phyloP scores from a whole-genome alignment of 2,113 vertebrate genomes.

The Salvator merianae region DNA sequence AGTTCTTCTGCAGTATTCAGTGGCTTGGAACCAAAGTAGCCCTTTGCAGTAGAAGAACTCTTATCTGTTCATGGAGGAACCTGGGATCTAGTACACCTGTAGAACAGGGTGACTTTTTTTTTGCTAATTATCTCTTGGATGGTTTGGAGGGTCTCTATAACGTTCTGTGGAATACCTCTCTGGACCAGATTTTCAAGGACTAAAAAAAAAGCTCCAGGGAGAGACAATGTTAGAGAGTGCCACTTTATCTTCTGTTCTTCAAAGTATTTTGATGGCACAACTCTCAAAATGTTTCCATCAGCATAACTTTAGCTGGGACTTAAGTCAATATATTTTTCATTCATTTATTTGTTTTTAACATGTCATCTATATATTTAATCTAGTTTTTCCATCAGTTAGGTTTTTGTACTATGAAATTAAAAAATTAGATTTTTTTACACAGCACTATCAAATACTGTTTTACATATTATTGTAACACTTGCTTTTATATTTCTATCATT shows the following conservation, averaged over 20 bases:
- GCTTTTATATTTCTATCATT: slow-evolving; percentile 51
- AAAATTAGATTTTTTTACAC: neutral
- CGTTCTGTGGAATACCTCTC: neutral
- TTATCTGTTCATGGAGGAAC: no score
- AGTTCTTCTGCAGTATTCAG: neutral
- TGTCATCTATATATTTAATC: neutral
- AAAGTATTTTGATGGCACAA: neutral
- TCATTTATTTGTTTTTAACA: neutral
- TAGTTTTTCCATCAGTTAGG: neutral
- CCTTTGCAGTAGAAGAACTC: no score
- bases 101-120: neutral
- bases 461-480: neutral
- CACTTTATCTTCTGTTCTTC: neutral
- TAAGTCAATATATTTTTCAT: neutral
- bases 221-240: neutral
- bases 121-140: neutral
- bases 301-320: no score
- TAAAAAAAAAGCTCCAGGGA: neutral
- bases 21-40: no score
- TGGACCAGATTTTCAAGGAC: neutral
- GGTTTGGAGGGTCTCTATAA: neutral
- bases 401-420: neutral
- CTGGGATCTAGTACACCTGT: neutral
- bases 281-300: neutral
- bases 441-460: neutral